A percentile compares a stretch with the other conserved stretches of the same genome.
These are phyloP conservation scores for Acanthurus tractus DNA, from an alignment of 2,797 vertebrate species.

Conservation along the genomic window DNA sequence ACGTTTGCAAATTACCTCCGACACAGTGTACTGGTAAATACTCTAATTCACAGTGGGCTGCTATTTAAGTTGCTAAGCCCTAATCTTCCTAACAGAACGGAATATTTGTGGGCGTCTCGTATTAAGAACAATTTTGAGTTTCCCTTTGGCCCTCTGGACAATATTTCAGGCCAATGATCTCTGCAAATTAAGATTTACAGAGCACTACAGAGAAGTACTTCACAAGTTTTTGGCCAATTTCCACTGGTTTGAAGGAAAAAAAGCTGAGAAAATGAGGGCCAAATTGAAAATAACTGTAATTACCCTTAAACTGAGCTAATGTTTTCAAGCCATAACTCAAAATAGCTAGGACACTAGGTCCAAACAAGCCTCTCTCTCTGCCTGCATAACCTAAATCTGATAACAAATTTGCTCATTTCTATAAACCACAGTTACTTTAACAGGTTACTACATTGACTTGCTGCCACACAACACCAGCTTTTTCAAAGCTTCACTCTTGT, in stretches of 20 bases:
- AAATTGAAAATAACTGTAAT: constrained; percentile 56
- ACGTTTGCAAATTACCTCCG: constrained; percentile 2
- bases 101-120: not conserved
- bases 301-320: constrained; percentile 46
- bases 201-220: not conserved
- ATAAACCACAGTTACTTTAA: constrained; percentile 5
- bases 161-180: not conserved
- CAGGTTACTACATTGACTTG: not conserved
- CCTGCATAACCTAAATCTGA: not conserved
- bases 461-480: not conserved
- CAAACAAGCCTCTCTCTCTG: not conserved
- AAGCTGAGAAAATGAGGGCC: constrained; percentile 23
- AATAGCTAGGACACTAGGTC: constrained; percentile 21
- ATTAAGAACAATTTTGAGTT: not conserved
- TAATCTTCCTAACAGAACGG: not conserved
- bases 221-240: constrained; percentile 18
- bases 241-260: not conserved
- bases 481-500: not conserved
- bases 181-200: not conserved
- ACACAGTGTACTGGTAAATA: not conserved
- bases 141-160: not conserved
- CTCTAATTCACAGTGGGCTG: not conserved
- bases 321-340: constrained; percentile 32
- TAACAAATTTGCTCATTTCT: not conserved
- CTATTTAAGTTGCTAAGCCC: not conserved